Evolutionary conservation across 2,113 vertebrate species (phyloP).

Genomic region (Sorex araneus): DNA sequence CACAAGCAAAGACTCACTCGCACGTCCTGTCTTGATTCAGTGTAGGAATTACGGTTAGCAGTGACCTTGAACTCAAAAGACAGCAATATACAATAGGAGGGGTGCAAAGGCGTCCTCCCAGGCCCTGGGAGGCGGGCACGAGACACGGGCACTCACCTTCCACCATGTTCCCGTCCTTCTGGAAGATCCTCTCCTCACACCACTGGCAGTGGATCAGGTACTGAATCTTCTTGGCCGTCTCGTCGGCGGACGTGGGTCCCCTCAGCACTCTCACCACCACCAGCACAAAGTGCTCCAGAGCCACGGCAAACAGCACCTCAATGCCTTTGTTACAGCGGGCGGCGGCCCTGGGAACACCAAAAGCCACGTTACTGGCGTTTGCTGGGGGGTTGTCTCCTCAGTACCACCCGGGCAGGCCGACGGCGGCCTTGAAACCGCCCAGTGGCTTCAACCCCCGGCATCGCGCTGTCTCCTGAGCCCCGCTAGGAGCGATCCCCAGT

Average conservation of each 20-base stretch:
- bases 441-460: too few species aligned
- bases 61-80: constrained; percentile 76
- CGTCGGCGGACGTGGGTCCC: constrained; percentile 94
- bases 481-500: too few species aligned
- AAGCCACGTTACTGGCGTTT: background rate
- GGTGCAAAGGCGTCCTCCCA: too few species aligned
- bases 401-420: background rate
- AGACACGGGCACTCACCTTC: constrained; percentile 91
- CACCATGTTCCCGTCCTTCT: constrained; percentile 94
- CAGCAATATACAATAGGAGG: constrained; percentile 63
- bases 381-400: background rate
- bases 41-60: too few species aligned
- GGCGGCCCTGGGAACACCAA: constrained; percentile 90
- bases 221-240: constrained; percentile 93
- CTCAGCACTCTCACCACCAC: constrained; percentile 96
- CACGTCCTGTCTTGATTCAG: constrained; percentile 70
- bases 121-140: too few species aligned
- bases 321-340: constrained; percentile 98
- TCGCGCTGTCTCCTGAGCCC: too few species aligned
- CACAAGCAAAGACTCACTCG: constrained; percentile 70
- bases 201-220: constrained; percentile 98
- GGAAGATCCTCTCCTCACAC: constrained; percentile 98
- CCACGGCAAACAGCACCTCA: constrained; percentile 96
- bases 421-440: background rate
- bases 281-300: constrained; percentile 97